Evolutionary conservation across 2,113 vertebrate genomes (phyloP).

Genomic region (Acrocephalus arundinaceus): DNA sequence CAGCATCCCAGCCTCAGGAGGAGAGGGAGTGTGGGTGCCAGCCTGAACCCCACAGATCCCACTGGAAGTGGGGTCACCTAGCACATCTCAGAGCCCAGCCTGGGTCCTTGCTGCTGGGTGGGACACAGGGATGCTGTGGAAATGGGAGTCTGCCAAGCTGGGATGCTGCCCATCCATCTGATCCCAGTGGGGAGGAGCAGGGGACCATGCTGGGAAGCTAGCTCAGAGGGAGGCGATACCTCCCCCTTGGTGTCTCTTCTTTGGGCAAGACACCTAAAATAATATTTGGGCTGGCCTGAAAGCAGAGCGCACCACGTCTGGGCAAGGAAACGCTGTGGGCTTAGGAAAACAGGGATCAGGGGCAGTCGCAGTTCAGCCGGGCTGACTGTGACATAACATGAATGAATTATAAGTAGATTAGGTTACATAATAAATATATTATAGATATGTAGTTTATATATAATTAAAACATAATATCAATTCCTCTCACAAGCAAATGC

Average conservation of each 20-base stretch:
- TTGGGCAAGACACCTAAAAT: conserved; percentile 24
- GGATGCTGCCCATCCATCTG: not conserved
- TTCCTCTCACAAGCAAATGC: not conserved
- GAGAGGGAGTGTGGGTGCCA: not conserved
- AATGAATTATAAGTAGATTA: not conserved
- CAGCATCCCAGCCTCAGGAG: accelerated
- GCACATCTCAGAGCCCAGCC: not conserved
- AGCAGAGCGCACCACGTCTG: accelerated
- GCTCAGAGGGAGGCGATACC: not conserved
- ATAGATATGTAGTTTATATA: not conserved
- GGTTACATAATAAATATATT: not conserved
- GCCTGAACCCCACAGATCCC: not conserved
- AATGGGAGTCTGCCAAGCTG: not conserved
- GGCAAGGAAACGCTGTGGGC: not conserved
- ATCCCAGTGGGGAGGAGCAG: not conserved
- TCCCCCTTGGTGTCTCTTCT: not conserved
- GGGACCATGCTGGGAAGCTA: not conserved
- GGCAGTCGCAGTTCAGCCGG: not conserved
- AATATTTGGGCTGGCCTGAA: conserved; percentile 13
- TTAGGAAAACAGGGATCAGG: not conserved
- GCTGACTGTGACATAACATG: not conserved
- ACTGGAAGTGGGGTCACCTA: accelerated
- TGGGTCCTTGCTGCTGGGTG: not conserved
- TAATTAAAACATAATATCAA: accelerated
- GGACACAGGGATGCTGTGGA: not conserved